Percentiles rank a stretch among this genome's conserved stretches.
phyloP scores from a whole-genome alignment of 2,888 invertebrate species.

The Drosophila paracracens region DNA sequence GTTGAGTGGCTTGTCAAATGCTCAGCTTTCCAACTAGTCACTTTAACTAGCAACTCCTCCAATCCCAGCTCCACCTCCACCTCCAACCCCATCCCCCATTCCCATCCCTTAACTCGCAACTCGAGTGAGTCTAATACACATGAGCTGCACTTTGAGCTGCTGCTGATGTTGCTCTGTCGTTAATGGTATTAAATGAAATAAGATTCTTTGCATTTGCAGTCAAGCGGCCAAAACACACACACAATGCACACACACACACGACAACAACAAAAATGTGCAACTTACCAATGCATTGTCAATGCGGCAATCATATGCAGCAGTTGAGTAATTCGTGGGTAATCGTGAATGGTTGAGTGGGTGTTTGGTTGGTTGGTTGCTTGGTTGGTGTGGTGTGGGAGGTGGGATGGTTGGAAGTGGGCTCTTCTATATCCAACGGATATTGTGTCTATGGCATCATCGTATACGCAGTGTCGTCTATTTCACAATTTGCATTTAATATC shows the following conservation, averaged over 20 bases:
- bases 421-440: conserved; percentile 57
- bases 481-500: conserved; percentile 85
- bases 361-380: neutral
- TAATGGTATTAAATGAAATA: conserved; percentile 66
- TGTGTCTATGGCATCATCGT: conserved; percentile 41
- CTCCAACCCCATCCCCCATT: fast-evolving
- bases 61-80: too few relatives aligned
- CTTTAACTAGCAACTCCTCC: neutral
- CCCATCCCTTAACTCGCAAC: neutral
- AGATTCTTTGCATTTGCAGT: conserved; percentile 49
- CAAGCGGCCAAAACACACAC: conserved; percentile 22
- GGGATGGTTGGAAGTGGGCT: neutral
- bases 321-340: conserved; percentile 56
- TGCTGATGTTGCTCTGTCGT: conserved; percentile 25
- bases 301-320: conserved; percentile 63
- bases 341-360: conserved; percentile 18
- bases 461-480: conserved; percentile 67
- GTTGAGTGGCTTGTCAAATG: conserved; percentile 39
- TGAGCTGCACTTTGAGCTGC: conserved; percentile 21
- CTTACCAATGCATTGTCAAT: conserved; percentile 40
- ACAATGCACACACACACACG: neutral
- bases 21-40: conserved; percentile 29
- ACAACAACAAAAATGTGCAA: conserved; percentile 28
- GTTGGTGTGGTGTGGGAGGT: neutral
- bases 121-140: conserved; percentile 24